phyloP scores from a whole-genome alignment of 2,113 vertebrate genomes.

The Cricetomys ansorgei region DNA sequence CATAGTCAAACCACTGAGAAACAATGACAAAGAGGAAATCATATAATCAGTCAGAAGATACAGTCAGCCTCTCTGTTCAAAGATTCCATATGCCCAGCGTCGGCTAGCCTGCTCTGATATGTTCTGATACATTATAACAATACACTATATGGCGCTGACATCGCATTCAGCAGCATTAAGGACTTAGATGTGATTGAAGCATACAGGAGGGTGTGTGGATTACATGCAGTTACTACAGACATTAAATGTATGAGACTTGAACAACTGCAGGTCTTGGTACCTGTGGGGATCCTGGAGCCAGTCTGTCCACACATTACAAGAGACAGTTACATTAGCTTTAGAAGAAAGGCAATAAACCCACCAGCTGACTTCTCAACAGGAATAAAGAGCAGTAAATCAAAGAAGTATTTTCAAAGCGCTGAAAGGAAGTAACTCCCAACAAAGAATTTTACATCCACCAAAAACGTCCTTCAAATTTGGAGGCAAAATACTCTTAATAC shows the following conservation, averaged over 20 bases:
- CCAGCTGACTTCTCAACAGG: not conserved
- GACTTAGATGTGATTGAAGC: not conserved
- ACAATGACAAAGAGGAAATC: not conserved
- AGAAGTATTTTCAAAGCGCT: not conserved
- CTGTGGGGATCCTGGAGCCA: not conserved
- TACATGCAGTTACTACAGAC: not conserved
- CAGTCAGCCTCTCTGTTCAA: not conserved
- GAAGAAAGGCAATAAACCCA: no score
- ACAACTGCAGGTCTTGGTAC: not conserved
- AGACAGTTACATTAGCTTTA: not conserved
- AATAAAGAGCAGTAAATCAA: not conserved
- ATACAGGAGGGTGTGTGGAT: not conserved
- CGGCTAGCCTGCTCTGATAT: not conserved
- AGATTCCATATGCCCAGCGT: not conserved
- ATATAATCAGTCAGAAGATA: not conserved
- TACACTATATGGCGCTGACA: not conserved
- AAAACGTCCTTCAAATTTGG: not conserved
- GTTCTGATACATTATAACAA: not conserved
- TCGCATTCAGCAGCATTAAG: not conserved
- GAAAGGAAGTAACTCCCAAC: not conserved
- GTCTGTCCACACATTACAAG: not conserved
- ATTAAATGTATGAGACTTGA: not conserved
- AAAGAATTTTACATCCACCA: not conserved
- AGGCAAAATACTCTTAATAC: not conserved
- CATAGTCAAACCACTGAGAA: not conserved